Evolutionary conservation across 2,888 invertebrate species (phyloP).

Genomic region (Nectonema munidae): DNA sequence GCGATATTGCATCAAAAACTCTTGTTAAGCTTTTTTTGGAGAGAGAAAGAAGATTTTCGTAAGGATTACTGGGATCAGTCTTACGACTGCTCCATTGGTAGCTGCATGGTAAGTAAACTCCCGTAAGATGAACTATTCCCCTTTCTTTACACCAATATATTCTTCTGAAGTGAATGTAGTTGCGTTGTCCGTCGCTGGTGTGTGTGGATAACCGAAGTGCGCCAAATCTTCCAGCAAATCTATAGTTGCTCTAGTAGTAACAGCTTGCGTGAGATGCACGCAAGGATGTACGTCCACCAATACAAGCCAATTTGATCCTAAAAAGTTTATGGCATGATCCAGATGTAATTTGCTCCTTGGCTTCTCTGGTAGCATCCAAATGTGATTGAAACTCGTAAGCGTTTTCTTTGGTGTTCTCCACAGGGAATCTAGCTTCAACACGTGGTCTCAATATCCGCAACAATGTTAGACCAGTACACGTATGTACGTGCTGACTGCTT

Average conservation of each 20-base stretch:
- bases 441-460: constrained; percentile 16
- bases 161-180: no score
- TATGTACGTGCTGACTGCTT: constrained; percentile 2
- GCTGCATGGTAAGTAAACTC: constrained; percentile 18
- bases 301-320: no score
- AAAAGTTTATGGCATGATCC: no score
- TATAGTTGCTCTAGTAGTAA: constrained; percentile 16
- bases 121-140: no score
- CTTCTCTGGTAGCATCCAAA: constrained; percentile 18
- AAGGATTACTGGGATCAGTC: constrained; percentile 15
- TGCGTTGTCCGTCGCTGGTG: constrained; percentile 18
- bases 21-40: constrained; percentile 14
- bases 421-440: constrained; percentile 16
- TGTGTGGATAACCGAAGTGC: constrained; percentile 17
- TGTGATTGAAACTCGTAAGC: constrained; percentile 18
- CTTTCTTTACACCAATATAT: no score
- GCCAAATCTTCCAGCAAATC: constrained; percentile 17
- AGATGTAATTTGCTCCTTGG: constrained; percentile 19
- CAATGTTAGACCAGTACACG: constrained; percentile 16
- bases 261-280: constrained; percentile 16
- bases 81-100: constrained; percentile 18
- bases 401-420: constrained; percentile 14
- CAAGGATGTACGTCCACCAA: constrained; percentile 19
- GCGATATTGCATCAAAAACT: no score
- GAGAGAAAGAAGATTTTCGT: no score